Percentiles rank a stretch among this genome's conserved stretches.
phyloP scores from a whole-genome alignment of 2,888 invertebrate genomes.

The Asteroscopus sphinx region DNA sequence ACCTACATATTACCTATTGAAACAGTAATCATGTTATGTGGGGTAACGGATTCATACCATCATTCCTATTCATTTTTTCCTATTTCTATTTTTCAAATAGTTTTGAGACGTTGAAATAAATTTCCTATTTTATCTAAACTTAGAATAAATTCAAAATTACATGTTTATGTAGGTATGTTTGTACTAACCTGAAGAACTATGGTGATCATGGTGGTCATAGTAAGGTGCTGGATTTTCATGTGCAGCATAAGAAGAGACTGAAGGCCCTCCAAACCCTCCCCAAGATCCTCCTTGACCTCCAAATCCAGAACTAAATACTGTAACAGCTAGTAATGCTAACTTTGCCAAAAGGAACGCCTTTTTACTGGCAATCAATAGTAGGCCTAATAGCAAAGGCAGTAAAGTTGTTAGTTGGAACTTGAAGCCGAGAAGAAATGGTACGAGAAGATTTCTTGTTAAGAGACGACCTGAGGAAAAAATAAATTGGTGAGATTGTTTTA shows the following conservation, averaged over 20 bases:
- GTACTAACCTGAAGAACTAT: slow-evolving; percentile 75
- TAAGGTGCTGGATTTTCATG: slow-evolving; percentile 73
- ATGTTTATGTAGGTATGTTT: too few relatives aligned
- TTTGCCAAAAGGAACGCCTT: slow-evolving; percentile 94
- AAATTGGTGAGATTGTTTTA: neutral
- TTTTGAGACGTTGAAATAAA: neutral
- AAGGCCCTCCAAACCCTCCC: slow-evolving; percentile 69
- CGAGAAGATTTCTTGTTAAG: slow-evolving; percentile 92
- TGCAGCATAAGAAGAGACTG: slow-evolving; percentile 76
- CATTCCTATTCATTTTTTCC: too few relatives aligned
- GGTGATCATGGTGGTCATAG: slow-evolving; percentile 76
- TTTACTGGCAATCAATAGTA: slow-evolving; percentile 92
- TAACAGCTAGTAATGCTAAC: slow-evolving; percentile 92
- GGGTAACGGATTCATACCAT: too few relatives aligned
- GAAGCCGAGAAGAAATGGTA: slow-evolving; percentile 94
- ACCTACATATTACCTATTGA: too few relatives aligned
- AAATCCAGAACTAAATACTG: slow-evolving; percentile 90
- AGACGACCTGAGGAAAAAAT: slow-evolving; percentile 91
- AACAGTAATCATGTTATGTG: too few relatives aligned
- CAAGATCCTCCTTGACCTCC: slow-evolving; percentile 67
- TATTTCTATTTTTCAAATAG: too few relatives aligned
- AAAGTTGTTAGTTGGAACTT: slow-evolving; percentile 94
- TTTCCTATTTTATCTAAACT: neutral
- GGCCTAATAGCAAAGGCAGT: slow-evolving; percentile 93
- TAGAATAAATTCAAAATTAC: neutral